Evolutionary conservation across 2,797 vertebrate species (phyloP).

Genomic region (Diceros bicornis): DNA sequence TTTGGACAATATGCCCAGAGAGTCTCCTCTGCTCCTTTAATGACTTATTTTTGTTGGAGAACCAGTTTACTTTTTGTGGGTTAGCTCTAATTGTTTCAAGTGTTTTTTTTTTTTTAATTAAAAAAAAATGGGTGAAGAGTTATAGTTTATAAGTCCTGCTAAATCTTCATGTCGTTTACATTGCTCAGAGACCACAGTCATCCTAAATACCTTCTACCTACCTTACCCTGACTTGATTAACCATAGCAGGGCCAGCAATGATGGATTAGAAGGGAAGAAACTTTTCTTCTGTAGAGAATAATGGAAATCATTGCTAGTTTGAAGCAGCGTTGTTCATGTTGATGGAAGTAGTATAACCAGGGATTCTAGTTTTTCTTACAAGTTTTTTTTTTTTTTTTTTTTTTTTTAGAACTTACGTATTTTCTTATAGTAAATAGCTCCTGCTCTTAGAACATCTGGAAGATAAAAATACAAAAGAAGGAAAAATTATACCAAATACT

Average conservation of each 20-base stretch:
- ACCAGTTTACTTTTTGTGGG: background rate
- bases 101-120: background rate
- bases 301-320: slow-evolving; percentile 14
- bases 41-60: slow-evolving; percentile 37
- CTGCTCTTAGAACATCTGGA: background rate
- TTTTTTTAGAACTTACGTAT: background rate
- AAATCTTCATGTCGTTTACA: background rate
- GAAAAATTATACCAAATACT: background rate
- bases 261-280: background rate
- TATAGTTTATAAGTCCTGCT: background rate
- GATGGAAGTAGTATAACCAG: background rate
- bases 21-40: background rate
- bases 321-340: slow-evolving; percentile 44
- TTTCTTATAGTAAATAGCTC: background rate
- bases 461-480: background rate
- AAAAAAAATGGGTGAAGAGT: background rate
- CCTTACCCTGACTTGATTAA: background rate
- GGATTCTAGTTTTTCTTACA: background rate
- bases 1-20: background rate
- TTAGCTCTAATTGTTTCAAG: background rate
- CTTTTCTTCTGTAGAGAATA: slow-evolving; percentile 32
- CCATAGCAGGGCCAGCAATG: background rate
- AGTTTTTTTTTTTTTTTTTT: background rate
- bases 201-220: background rate
- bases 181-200: background rate